Evolutionary conservation across 2,888 invertebrate species (phyloP), one percentile per base, ranked within the genome.

Genomic region (Tenthredo livida): DNA sequence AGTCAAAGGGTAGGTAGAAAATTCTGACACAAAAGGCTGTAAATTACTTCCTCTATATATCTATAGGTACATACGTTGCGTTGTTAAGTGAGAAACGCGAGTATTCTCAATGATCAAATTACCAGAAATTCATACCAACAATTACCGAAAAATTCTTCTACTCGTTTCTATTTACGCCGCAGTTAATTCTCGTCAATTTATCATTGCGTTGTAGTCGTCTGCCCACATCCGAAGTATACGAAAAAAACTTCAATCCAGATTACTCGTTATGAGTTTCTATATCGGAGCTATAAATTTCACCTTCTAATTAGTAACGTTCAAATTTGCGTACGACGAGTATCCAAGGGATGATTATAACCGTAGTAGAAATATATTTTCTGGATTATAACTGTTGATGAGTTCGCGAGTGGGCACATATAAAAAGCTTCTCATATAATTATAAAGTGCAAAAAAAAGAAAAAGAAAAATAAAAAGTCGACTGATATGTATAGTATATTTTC

Each of bases 1-100:
- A 29, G 72, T 73, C 43, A 73, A 73, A 73, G 72, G 72, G 72
- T 73, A 10, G 43, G 40, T 73, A 43, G 40, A 73, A 40, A 17
- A 40, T 15, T 21, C 17, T 43, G 72, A 43, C 67, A 73, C 43
- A 43, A 73, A 73, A 40, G 72, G 21, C 21, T 73, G 72, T 73
- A 73, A 73, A 73, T 73, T 73, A 73, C 72, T 73, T 73, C 29
- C 72, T 73, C 43, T 15, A 50, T 7, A 33, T 10, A 29, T 15
- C 29, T 15, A 25, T 7, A 47, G 5, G 21, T 29, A 29, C 33
- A 40, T 43, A n/a, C 9, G 21, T 72, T 2, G 9, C 29, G 21
- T n/a, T 70, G 10, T 61, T 5, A 25, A 61, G 25, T 61, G 21
- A 10, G 2, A 12, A 61, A 61, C 25, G 25, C 61, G 61, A 61